Percentiles rank a stretch among this genome's conserved stretches.
Evolutionary conservation across 1,140 invertebrate species (phyloP).

Genomic region (Drosophila quadrilineata): DNA sequence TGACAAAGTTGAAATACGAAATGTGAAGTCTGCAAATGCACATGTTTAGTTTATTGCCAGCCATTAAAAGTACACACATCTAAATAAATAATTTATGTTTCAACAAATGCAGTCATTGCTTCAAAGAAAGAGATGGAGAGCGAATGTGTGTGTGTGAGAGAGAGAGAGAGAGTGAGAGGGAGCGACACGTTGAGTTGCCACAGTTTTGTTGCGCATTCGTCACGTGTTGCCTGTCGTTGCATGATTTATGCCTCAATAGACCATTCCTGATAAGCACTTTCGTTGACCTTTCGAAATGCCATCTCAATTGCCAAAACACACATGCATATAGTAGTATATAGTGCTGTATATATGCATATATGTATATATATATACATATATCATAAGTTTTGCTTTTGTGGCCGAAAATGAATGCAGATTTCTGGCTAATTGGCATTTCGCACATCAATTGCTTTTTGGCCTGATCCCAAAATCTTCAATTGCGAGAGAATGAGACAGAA

Average conservation of each 20-base stretch:
- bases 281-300: conserved; percentile 11
- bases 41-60: conserved; percentile 41
- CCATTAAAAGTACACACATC: conserved; percentile 52
- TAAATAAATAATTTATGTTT: conserved; percentile 53
- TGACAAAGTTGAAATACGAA: conserved; percentile 36
- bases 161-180: no score
- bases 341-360: not conserved
- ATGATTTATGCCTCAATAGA: conserved; percentile 14
- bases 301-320: no score
- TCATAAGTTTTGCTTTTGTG: not conserved
- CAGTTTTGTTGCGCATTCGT: not conserved
- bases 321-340: not conserved
- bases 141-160: no score
- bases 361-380: not conserved
- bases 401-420: not conserved
- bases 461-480: conserved; percentile 19
- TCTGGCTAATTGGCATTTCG: conserved; percentile 22
- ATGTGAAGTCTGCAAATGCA: conserved; percentile 25
- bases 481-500: not conserved
- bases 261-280: conserved; percentile 26
- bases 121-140: no score
- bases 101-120: conserved; percentile 8
- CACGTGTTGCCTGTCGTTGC: conserved; percentile 2
- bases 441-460: conserved; percentile 9
- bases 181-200: no score